A percentile compares a stretch with the other conserved stretches of the same genome.
These are phyloP conservation scores for Pristionchus mayeri DNA, from an alignment of 2,888 invertebrate genomes.

Conservation along the genomic window DNA sequence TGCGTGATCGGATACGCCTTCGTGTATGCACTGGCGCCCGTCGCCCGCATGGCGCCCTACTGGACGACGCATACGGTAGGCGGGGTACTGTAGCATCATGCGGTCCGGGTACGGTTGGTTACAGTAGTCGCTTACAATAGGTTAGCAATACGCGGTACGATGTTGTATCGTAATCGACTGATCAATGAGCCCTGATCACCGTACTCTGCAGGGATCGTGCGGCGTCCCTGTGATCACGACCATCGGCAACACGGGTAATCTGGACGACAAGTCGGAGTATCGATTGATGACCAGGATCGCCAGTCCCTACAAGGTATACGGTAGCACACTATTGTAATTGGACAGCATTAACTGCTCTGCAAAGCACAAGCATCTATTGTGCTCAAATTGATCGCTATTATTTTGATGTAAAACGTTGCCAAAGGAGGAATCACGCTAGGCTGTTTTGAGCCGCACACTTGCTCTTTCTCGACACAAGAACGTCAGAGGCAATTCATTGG, in stretches of 20 bases:
- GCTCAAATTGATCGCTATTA: too few relatives aligned
- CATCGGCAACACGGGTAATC: slow-evolving; percentile 86
- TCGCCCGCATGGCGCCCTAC: slow-evolving; percentile 73
- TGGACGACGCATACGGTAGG: slow-evolving; percentile 59
- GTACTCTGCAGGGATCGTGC: slow-evolving; percentile 36
- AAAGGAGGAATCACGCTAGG: too few relatives aligned
- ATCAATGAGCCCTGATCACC: neutral
- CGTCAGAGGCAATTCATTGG: too few relatives aligned
- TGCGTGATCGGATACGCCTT: slow-evolving; percentile 74
- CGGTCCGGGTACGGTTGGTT: neutral
- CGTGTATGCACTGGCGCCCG: slow-evolving; percentile 73
- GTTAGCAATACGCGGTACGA: neutral
- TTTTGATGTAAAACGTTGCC: too few relatives aligned
- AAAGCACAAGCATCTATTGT: too few relatives aligned
- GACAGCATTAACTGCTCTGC: neutral
- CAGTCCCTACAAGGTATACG: slow-evolving; percentile 82
- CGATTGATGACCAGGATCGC: slow-evolving; percentile 88
- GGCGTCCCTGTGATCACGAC: slow-evolving; percentile 86
- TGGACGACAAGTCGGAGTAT: slow-evolving; percentile 84
- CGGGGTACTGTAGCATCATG: neutral
- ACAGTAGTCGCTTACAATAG: neutral
- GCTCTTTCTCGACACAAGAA: too few relatives aligned
- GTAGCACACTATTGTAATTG: too few relatives aligned
- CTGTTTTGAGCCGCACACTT: too few relatives aligned
- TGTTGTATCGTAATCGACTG: neutral